phyloP scores from a whole-genome alignment of 2,888 invertebrate genomes.

The Watsonalla cultraria region DNA sequence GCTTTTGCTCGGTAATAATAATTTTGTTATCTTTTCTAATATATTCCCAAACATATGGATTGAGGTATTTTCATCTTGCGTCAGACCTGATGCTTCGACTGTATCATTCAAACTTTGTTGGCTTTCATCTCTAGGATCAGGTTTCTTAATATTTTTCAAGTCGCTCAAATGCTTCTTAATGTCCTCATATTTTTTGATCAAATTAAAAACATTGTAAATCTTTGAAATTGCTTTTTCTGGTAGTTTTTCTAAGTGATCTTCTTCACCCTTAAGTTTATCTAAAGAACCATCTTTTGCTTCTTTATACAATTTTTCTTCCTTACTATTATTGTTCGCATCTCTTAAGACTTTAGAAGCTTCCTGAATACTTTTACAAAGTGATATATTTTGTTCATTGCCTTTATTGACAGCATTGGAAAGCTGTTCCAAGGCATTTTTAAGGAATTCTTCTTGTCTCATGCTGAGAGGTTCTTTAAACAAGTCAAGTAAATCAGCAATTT shows the following conservation, averaged over 20 bases:
- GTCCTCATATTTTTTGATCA: constrained; percentile 53
- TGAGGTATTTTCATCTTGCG: constrained; percentile 31
- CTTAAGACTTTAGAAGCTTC: constrained; percentile 22
- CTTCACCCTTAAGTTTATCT: constrained; percentile 6
- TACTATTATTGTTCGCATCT: constrained; percentile 7
- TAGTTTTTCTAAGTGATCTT: constrained; percentile 11
- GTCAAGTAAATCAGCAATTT: constrained; percentile 56
- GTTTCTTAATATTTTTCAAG: constrained; percentile 22
- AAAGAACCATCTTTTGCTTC: constrained; percentile 4
- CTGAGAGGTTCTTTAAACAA: constrained; percentile 65
- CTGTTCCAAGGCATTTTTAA: constrained; percentile 57
- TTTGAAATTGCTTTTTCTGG: constrained; percentile 39
- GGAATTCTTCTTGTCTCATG: constrained; percentile 56
- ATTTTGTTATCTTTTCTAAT: constrained; percentile 54
- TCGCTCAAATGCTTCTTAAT: constrained; percentile 37
- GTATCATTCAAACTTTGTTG: neutral
- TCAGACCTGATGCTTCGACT: constrained; percentile 12
- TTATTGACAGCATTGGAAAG: constrained; percentile 51
- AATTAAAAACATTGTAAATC: constrained; percentile 47
- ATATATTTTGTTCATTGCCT: constrained; percentile 43
- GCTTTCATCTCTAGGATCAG: neutral
- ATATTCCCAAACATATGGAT: constrained; percentile 50
- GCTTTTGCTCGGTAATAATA: constrained; percentile 47
- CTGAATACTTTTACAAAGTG: constrained; percentile 50
- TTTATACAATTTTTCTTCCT: constrained; percentile 2